A percentile compares a stretch with the other conserved stretches of the same genome.
Conservation (phyloP, 2,113 vertebrate genomes). For the Miniopterus natalensis region DNA sequence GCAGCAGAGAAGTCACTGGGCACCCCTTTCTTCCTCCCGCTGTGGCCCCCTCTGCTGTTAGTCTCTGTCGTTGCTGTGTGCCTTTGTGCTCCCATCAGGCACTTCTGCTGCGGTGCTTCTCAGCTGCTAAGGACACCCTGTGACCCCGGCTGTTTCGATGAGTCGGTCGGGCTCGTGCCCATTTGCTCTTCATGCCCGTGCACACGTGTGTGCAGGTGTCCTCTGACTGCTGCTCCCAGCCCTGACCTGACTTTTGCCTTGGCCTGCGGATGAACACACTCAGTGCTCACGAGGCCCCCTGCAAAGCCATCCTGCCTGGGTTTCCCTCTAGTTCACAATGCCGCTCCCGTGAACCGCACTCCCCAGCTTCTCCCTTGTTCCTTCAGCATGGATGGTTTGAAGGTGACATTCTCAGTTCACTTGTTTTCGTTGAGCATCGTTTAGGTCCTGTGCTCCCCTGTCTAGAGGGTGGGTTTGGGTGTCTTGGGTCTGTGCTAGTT, state of each 20-base stretch:
- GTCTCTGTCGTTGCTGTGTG: not conserved
- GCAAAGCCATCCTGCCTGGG: no score
- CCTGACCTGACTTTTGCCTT: not conserved
- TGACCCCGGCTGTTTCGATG: not conserved
- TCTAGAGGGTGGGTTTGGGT: not conserved
- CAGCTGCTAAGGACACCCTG: no score
- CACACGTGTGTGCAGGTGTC: no score
- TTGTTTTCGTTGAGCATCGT: not conserved
- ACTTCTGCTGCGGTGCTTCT: not conserved
- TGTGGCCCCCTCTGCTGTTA: not conserved
- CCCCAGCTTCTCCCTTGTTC: not conserved
- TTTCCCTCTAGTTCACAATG: no score
- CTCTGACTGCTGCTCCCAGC: not conserved
- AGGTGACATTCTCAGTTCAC: not conserved
- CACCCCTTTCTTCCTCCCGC: fast-evolving
- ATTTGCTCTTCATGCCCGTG: not conserved
- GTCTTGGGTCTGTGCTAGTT: not conserved
- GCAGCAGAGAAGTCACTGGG: not conserved
- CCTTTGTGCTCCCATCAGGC: fast-evolving
- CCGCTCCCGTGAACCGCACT: not conserved
- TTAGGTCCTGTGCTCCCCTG: no score
- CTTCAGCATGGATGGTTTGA: not conserved
- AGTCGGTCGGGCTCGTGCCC: not conserved
- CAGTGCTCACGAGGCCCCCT: not conserved
- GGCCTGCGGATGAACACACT: not conserved